phyloP scores from a whole-genome alignment of 2,797 vertebrate species.

The Antrozous pallidus region DNA sequence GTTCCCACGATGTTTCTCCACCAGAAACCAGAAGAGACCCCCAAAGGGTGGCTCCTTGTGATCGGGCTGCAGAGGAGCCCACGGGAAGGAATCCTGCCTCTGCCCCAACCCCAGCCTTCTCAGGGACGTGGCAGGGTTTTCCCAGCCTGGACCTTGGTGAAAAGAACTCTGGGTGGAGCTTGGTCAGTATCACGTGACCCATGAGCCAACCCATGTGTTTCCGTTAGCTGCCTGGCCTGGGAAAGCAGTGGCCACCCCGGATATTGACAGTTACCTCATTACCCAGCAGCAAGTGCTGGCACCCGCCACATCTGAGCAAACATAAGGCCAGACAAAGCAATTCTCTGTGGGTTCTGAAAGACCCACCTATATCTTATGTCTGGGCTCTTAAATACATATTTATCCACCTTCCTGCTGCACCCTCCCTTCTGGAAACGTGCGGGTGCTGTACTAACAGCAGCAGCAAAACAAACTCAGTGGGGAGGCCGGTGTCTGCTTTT shows the following conservation, averaged over 20 bases:
- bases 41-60: neutral
- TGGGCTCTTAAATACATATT: neutral
- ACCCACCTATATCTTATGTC: neutral
- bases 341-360: neutral
- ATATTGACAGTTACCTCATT: neutral
- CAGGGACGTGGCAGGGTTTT: neutral
- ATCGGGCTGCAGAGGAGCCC: neutral
- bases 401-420: neutral
- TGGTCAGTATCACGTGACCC: neutral
- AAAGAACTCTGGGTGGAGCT: neutral
- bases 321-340: conserved; percentile 11
- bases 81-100: neutral
- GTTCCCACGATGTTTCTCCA: neutral
- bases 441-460: neutral
- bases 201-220: neutral
- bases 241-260: neutral
- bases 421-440: neutral
- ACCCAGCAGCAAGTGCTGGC: neutral
- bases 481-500: neutral
- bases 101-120: neutral
- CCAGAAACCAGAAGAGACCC: neutral
- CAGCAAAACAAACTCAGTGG: neutral
- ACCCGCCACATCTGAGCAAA: neutral
- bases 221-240: neutral
- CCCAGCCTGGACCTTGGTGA: neutral